phyloP scores from a whole-genome alignment of 2,113 vertebrate genomes.

The Ellobius talpinus region DNA sequence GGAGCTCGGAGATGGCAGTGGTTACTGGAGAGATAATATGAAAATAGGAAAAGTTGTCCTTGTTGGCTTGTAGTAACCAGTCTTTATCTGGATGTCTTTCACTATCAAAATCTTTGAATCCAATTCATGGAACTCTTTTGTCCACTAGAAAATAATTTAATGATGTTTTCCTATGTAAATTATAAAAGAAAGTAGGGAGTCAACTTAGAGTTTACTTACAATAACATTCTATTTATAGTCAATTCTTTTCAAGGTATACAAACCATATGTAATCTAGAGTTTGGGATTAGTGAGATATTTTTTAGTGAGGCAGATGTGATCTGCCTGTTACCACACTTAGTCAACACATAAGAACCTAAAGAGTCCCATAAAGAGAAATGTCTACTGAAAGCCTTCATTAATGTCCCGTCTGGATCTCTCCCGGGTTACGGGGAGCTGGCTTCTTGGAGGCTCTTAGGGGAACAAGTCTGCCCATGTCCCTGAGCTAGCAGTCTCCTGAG shows the following conservation, averaged over 20 bases:
- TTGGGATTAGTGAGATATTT: not conserved
- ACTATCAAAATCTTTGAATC: not conserved
- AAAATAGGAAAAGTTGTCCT: not conserved
- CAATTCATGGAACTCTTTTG: not conserved
- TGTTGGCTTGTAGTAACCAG: not conserved
- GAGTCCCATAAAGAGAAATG: not conserved
- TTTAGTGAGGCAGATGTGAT: not conserved
- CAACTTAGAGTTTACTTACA: constrained; percentile 5
- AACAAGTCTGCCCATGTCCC: not conserved
- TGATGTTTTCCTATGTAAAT: not conserved
- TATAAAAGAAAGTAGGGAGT: not conserved
- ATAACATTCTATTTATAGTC: not conserved
- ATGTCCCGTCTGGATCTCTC: not conserved
- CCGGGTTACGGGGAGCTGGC: not conserved
- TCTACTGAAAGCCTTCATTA: not conserved
- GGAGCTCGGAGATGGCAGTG: not conserved
- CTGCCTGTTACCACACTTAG: not conserved
- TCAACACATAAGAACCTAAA: not conserved
- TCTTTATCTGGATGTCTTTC: not conserved
- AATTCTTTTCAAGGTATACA: not conserved
- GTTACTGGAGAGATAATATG: not conserved
- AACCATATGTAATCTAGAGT: not conserved
- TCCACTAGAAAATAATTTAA: not conserved
- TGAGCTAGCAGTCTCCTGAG: not conserved
- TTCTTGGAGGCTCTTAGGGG: not conserved